Evolutionary conservation across 2,797 vertebrate species (phyloP).

Genomic region (Sorex maritimensis): DNA sequence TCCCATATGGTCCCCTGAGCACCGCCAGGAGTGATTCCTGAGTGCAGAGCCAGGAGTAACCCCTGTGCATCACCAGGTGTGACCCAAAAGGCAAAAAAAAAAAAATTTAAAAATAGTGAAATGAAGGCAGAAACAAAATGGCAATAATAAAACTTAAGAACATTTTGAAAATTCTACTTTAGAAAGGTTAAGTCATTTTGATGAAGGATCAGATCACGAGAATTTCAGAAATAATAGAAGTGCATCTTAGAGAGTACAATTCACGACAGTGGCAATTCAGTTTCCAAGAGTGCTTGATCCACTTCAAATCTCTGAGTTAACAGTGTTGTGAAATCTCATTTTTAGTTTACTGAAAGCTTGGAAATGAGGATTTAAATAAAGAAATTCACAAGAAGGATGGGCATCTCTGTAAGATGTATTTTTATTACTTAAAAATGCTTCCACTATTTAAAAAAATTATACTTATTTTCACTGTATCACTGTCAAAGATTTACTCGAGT

Average conservation of each 20-base stretch:
- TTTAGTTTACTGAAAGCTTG: neutral
- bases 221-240: neutral
- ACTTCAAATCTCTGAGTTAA: neutral
- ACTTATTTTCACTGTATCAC: too few relatives aligned
- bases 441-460: neutral
- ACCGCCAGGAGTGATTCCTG: too few relatives aligned
- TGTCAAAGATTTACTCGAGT: too few relatives aligned
- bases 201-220: neutral
- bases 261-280: neutral
- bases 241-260: slow-evolving; percentile 6
- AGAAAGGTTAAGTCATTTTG: slow-evolving; percentile 8
- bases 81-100: too few relatives aligned
- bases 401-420: neutral
- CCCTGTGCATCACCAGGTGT: too few relatives aligned
- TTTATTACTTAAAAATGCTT: neutral
- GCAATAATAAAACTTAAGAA: slow-evolving; percentile 8
- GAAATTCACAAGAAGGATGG: neutral
- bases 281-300: neutral
- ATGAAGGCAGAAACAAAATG: slow-evolving; percentile 6
- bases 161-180: neutral
- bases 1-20: too few relatives aligned
- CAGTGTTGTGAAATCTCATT: slow-evolving; percentile 26
- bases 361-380: slow-evolving; percentile 39
- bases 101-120: neutral
- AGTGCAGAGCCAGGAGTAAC: too few relatives aligned